Evolutionary conservation across 2,888 invertebrate species (phyloP).

Genomic region (Coecobrya sp.): DNA sequence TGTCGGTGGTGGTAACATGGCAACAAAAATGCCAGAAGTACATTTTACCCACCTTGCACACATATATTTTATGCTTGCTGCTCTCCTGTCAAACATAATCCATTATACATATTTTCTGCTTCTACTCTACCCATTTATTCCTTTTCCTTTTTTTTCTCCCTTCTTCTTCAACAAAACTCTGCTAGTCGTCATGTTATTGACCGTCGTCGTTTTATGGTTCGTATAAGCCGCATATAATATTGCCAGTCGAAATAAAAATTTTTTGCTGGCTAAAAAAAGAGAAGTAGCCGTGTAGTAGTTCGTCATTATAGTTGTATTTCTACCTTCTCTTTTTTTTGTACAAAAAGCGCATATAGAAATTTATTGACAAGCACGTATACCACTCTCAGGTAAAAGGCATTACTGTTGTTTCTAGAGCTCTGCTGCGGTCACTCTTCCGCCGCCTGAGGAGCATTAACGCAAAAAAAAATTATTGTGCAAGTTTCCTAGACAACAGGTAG

Average conservation of each 20-base stretch:
- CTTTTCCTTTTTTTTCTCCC: neutral
- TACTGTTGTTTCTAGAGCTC: neutral
- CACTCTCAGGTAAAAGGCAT: neutral
- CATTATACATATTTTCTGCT: neutral
- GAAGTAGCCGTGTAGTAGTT: no score
- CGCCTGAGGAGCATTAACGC: neutral
- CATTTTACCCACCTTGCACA: no score
- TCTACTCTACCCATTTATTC: neutral
- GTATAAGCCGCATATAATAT: neutral
- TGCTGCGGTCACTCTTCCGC: slow-evolving; percentile 32
- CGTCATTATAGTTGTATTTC: no score
- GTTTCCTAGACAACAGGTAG: neutral
- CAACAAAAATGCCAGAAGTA: no score
- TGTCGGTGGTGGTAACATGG: no score
- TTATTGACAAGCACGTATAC: neutral
- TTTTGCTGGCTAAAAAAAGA: neutral
- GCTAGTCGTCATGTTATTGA: slow-evolving; percentile 21
- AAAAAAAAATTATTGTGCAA: neutral
- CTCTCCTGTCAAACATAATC: neutral
- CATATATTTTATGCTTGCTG: neutral
- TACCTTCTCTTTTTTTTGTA: neutral
- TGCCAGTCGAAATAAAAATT: neutral
- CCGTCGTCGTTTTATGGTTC: slow-evolving; percentile 21
- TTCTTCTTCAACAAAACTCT: neutral
- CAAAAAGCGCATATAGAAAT: no score